Conservation (phyloP, 2,888 invertebrate species). For the Luffia ferchaultella region DNA sequence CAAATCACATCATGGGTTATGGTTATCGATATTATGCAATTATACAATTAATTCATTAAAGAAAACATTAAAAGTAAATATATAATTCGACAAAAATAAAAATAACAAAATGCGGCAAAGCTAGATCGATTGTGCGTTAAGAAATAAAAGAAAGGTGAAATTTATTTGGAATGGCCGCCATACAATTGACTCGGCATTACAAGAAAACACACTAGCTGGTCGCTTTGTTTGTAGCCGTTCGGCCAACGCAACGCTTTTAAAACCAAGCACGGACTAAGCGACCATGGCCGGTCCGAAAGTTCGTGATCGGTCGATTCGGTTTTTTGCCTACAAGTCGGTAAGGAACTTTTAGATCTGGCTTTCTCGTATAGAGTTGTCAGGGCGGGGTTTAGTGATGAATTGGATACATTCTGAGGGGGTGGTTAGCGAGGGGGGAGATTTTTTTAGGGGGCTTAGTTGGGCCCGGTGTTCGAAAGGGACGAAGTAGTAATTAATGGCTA, state of each 20-base stretch:
- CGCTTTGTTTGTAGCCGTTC: conserved; percentile 24
- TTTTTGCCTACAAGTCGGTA: conserved; percentile 22
- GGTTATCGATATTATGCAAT: too few relatives aligned
- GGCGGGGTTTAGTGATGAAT: conserved; percentile 68
- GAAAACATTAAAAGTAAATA: too few relatives aligned
- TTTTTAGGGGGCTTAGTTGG: conserved; percentile 44
- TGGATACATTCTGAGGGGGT: conserved; percentile 56
- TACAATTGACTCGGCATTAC: conserved; percentile 39
- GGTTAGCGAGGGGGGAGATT: conserved; percentile 47
- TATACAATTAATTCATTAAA: too few relatives aligned
- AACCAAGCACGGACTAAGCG: conserved; percentile 13
- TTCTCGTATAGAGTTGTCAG: conserved; percentile 69
- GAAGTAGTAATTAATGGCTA: conserved; percentile 52
- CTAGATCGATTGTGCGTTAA: too few relatives aligned
- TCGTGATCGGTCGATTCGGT: conserved; percentile 17
- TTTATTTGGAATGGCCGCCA: conserved; percentile 53
- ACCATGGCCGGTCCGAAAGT: conserved; percentile 27
- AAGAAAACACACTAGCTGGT: conserved; percentile 43
- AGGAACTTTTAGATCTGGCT: conserved; percentile 31
- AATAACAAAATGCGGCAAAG: too few relatives aligned
- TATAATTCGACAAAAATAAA: too few relatives aligned
- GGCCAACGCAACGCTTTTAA: conserved; percentile 11
- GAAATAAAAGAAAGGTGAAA: conserved; percentile 40
- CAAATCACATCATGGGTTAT: too few relatives aligned
- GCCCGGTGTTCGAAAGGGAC: conserved; percentile 30